Base-by-base conservation (phyloP, 92 coral and sea anemone species). In the Diadumene lineata region DNA sequence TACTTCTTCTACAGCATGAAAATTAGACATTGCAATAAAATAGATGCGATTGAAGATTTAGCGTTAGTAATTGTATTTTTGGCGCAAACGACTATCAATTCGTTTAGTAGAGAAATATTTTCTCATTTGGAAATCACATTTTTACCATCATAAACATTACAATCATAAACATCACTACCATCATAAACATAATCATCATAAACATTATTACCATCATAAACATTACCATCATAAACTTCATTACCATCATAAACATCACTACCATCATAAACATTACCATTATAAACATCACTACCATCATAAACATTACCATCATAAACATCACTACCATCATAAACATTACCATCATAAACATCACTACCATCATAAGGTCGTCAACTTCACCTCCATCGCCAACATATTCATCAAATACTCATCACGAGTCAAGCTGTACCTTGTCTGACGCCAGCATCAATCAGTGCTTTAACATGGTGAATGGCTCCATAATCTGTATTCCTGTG, bases 401-500 rank as follows among this genome's bases (percentile, higher is more conserved):
- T 32, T 29, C 76, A 50, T 21, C 31, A 51, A 21, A 11, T 17
- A 58, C 71, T 56, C 31, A 63, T 58, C 70, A 26, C 43, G 10
- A 66, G 25, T 13, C 17, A 11, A 24, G 6, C 67, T n/a, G 63
- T 50, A 94, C 98, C 79, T 66, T 81, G 68, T 75, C 85, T 73
- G 15, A 94, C 92, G 18, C 97, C 94, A 15, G 90, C 61, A 29
- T 86, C 90, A 50, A 94, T 66, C 60, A 94, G 60, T 1, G 78
- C 79, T 48, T 82, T 80, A 34, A 94, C 58, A 38, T 94, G 98
- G 44, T 55, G 33, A 31, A 91, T 66, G 51, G 94, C 97, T 0
- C 92, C 98, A 51, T 84, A 82, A 0, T 88, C 91, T 13, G 85
- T 85, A 56, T 89, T 87, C 64, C 92, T 91, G 75, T 94, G 98